Percentiles rank a stretch among this genome's conserved stretches.
Evolutionary conservation across 2,113 vertebrate genomes (phyloP).

Genomic region (Isurus oxyrinchus): DNA sequence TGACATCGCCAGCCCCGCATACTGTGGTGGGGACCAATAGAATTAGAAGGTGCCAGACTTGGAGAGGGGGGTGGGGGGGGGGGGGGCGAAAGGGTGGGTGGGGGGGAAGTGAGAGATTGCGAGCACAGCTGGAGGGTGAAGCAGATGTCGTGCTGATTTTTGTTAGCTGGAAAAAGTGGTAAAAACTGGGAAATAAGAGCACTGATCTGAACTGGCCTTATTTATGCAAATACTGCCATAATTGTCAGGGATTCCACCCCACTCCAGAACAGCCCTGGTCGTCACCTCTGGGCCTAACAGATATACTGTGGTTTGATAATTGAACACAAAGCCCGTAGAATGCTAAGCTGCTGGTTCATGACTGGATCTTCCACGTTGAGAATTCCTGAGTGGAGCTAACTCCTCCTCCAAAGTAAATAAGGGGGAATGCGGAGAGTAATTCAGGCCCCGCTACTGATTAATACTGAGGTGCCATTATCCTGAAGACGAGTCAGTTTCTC

Average conservation of each 20-base stretch:
- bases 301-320: background rate
- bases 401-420: background rate
- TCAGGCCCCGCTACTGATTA: background rate
- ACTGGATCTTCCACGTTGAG: background rate
- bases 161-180: too few species aligned
- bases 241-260: background rate
- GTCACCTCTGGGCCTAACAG: background rate
- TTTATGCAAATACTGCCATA: background rate
- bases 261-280: background rate
- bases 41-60: background rate
- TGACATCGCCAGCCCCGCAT: background rate
- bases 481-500: too few species aligned
- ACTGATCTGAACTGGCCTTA: too few species aligned
- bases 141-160: background rate
- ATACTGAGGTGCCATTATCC: too few species aligned
- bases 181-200: too few species aligned
- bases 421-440: background rate
- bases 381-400: background rate
- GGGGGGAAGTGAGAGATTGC: background rate
- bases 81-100: background rate
- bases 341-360: too few species aligned
- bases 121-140: background rate
- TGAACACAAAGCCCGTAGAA: background rate
- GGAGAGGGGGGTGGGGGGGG: too few species aligned
- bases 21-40: background rate